Conservation (phyloP, 2,888 invertebrate genomes). For the Drosophila antonietae region DNA sequence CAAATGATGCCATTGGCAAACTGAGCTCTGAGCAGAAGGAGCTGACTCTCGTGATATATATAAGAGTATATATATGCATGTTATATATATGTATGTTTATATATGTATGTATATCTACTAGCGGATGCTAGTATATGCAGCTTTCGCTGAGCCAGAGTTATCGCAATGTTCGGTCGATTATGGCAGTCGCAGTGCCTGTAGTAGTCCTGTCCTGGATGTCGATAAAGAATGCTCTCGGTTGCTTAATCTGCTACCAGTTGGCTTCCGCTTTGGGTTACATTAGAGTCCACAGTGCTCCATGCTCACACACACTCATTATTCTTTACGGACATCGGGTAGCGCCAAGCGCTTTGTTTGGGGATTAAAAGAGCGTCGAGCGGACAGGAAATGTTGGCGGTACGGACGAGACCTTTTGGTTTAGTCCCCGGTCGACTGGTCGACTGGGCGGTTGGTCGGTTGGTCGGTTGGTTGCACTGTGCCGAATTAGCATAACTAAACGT, state of each 20-base stretch:
- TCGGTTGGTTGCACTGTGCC: conserved; percentile 9
- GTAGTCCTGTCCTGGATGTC: conserved; percentile 54
- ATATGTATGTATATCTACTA: background rate
- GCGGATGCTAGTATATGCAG: background rate
- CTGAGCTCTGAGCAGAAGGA: conserved; percentile 3
- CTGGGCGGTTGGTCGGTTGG: background rate
- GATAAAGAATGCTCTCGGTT: conserved; percentile 73
- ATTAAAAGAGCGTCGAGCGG: conserved; percentile 41
- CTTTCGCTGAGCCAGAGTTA: background rate
- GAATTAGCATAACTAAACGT: conserved; percentile 77
- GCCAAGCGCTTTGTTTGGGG: conserved; percentile 49
- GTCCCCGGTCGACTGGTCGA: conserved; percentile 15
- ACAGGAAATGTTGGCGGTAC: conserved; percentile 57
- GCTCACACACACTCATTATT: conserved; percentile 49
- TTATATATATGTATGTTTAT: conserved; percentile 13
- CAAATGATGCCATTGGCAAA: conserved; percentile 21
- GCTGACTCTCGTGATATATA: conserved; percentile 11
- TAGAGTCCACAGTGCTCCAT: conserved; percentile 52
- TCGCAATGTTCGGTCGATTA: conserved; percentile 12
- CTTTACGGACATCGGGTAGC: conserved; percentile 38
- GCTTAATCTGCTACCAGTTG: conserved; percentile 74
- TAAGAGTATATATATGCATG: background rate
- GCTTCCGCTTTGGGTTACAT: conserved; percentile 78
- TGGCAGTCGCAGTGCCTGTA: conserved; percentile 14
- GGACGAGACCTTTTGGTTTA: conserved; percentile 30